A percentile compares a stretch with the other conserved stretches of the same genome.
Evolutionary conservation across 2,113 vertebrate genomes (phyloP).

Genomic region (Epinephelus moara): DNA sequence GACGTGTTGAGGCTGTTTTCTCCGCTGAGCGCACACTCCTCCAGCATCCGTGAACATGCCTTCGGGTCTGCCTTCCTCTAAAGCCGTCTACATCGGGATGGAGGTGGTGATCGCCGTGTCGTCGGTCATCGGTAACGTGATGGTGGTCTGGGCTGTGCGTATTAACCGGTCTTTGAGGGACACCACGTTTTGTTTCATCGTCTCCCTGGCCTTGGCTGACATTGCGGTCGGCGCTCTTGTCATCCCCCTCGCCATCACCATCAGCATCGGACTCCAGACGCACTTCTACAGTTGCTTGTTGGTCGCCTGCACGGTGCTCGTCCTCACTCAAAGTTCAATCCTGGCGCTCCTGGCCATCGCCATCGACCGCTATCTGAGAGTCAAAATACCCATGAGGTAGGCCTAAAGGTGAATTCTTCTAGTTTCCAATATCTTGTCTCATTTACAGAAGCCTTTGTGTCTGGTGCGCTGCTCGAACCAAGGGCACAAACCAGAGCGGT

Average conservation of each 20-base stretch:
- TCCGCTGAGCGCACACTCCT: slow-evolving; percentile 48
- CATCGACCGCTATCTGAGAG: slow-evolving; percentile 95
- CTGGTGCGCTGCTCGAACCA: slow-evolving; percentile 24
- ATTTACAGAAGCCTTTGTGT: slow-evolving; percentile 42
- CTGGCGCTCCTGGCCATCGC: slow-evolving; percentile 96
- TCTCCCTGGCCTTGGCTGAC: slow-evolving; percentile 94
- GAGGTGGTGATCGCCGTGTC: slow-evolving; percentile 94
- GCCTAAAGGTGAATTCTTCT: slow-evolving; percentile 67
- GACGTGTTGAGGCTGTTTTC: slow-evolving; percentile 23
- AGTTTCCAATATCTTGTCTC: slow-evolving; percentile 38
- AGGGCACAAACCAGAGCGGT: slow-evolving; percentile 11
- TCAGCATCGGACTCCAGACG: slow-evolving; percentile 90
- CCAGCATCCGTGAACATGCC: slow-evolving; percentile 57
- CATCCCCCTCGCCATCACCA: slow-evolving; percentile 95
- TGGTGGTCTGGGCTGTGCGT: slow-evolving; percentile 98
- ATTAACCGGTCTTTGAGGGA: slow-evolving; percentile 93
- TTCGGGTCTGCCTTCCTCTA: slow-evolving; percentile 77
- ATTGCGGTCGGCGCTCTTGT: slow-evolving; percentile 96
- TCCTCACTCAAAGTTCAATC: slow-evolving; percentile 98
- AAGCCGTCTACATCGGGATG: slow-evolving; percentile 91
- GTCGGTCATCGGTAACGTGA: slow-evolving; percentile 94
- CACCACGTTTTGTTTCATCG: slow-evolving; percentile 97
- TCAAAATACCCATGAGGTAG: slow-evolving; percentile 97
- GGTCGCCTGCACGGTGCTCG: slow-evolving; percentile 92
- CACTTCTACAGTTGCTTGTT: slow-evolving; percentile 95